Base-by-base conservation (phyloP, 2,113 vertebrate species). In the Kryptolebias marmoratus region DNA sequence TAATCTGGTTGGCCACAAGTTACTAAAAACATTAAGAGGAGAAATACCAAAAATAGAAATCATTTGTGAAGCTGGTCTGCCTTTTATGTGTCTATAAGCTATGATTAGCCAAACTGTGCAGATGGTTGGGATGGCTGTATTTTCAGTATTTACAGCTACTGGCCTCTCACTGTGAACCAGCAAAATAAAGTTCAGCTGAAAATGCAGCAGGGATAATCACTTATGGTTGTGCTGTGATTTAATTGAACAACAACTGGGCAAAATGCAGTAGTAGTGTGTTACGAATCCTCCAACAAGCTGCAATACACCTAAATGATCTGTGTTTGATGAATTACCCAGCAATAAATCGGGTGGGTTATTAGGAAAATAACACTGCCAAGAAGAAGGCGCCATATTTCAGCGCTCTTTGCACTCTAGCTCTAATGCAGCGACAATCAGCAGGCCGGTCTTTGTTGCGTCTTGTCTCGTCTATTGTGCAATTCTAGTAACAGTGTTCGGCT, bases 401-500 rank as follows among this genome's bases (percentile, higher is more conserved):
- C 28, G 36, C 55, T 72, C 11, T 13, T 27, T 39, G 32, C 31
- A 71, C 14, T n/a, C 16, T 18, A 44, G 3, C 57, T 63, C 9
- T 52, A 48, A 44, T 28, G 42, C 1, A 58, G 63, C 53, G 54
- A n/a, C 32, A 18, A 42, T 56, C 61, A 15, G 54, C 18, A 48
- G 15, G 47, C 36, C 47, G 73, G 2, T 68, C 61, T 64, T 32
- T 61, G 77, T 44, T 65, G 48, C 30, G 72, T 74, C 73, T 82
- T 15, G 71, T 76, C 75, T 77, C 60, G 60, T 36, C 64, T 59
- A 44, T 78, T 74, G 64, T 79, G 75, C 44, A 73, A 87, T 58
- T 74, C 60, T 62, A 59, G 82, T 73, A 73, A 74, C 75, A 55
- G 4, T 61, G 64, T 72, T 79, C 4, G 52, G 68, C 65, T 61